Evolutionary conservation across 2,113 vertebrate species (phyloP).

Genomic region (Toxotes chatareus): DNA sequence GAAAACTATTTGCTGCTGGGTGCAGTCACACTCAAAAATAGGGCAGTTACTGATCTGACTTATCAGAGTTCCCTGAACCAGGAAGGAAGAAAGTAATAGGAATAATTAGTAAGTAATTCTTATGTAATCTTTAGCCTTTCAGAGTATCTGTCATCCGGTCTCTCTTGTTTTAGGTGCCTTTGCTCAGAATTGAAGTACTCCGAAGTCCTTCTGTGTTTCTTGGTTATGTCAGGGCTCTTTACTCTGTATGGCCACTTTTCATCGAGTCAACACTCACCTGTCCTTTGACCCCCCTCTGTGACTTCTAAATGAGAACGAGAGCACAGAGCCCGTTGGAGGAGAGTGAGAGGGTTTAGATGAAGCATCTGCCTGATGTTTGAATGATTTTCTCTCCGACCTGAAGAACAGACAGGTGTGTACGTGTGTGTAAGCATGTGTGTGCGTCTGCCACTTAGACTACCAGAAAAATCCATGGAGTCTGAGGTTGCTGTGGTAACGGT

Average conservation of each 20-base stretch:
- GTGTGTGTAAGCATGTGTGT: neutral
- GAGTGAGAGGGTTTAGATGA: slow-evolving; percentile 21
- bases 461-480: slow-evolving; percentile 85
- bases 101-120: slow-evolving; percentile 17
- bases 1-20: neutral
- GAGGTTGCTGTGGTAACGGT: slow-evolving; percentile 87
- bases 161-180: slow-evolving; percentile 21
- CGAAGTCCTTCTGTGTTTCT: neutral
- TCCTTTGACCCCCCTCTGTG: slow-evolving; percentile 38
- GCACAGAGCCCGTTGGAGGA: neutral
- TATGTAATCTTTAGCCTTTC: neutral
- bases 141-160: slow-evolving; percentile 35
- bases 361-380: slow-evolving; percentile 53
- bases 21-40: slow-evolving; percentile 2
- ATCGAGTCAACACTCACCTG: slow-evolving; percentile 6
- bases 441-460: slow-evolving; percentile 65
- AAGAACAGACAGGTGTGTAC: slow-evolving; percentile 23
- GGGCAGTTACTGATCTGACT: slow-evolving; percentile 17
- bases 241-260: neutral
- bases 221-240: slow-evolving; percentile 13
- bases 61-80: neutral
- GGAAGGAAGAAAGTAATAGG: neutral
- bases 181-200: neutral
- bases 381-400: slow-evolving; percentile 61
- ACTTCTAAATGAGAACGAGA: slow-evolving; percentile 26